Base-by-base conservation (phyloP, 1,140 invertebrate genomes). In the Sitophilus oryzae region DNA sequence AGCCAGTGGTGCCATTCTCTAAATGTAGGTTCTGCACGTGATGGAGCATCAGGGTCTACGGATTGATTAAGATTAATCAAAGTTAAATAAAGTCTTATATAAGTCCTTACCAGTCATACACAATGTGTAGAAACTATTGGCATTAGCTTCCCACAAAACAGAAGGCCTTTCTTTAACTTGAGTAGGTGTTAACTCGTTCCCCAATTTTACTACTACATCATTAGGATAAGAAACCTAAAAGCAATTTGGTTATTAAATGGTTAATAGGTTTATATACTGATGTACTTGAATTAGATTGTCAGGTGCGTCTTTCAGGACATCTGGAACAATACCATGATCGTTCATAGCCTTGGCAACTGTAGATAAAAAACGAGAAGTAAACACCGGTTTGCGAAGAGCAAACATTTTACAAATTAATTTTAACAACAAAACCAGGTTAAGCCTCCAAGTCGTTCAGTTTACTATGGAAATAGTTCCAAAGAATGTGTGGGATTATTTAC, bases 1-100 rank as follows among this genome's bases (percentile, higher is more conserved):
- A 95, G 70, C 92, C 92, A 96, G 71, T 96, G 93, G 63, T 91
- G 87, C 84, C 86, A 93, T 74, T 95, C 92, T 2, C 90, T 41
- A 35, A 82, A 88, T 42, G 79, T 86, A 0, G 84, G 88, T 22
- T 87, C 76, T 6, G 81, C 74, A 2, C 91, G 81, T 65, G 84
- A 89, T 11, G 92, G 92, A 8, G 91, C 90, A 79, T 96, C 92
- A 1, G 91, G 91, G 79, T 94, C 90, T 87, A 40, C 82, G 83
- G 19, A 38, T 9, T 38, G 14, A 9, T 38, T n/a, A n/a, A 11
- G 5, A 38, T 38, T 38, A 38, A 4, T 8, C 9, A 38, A 38
- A 38, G 6, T 38, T 38, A 9, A 38, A n/a, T 38, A 15, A 8
- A n/a, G 9, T 38, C 4, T 15, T 9, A 38, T n/a, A n/a, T 38